Conservation (phyloP, 2,113 vertebrate genomes). For the Archocentrus centrarchus region DNA sequence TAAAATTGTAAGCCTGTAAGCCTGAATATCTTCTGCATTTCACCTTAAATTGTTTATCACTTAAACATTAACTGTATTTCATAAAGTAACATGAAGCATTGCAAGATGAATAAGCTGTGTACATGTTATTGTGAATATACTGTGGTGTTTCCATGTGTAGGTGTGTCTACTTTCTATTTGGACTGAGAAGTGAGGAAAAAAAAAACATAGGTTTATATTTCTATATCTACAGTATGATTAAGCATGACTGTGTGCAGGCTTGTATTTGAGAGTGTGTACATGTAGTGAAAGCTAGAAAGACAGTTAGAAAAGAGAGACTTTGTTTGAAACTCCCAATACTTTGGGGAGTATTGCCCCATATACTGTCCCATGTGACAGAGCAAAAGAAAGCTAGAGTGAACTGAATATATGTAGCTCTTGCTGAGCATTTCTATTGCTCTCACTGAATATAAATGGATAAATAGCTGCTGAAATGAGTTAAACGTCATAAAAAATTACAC, state of each 20-base stretch:
- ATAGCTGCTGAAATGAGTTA: slow-evolving; percentile 50
- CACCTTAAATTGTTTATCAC: neutral
- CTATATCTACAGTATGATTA: slow-evolving; percentile 39
- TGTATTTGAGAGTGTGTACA: slow-evolving; percentile 32
- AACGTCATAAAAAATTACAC: slow-evolving; percentile 20
- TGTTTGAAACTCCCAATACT: slow-evolving; percentile 75
- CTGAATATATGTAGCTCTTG: slow-evolving; percentile 41
- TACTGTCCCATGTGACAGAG: slow-evolving; percentile 75
- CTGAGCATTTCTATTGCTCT: slow-evolving; percentile 53
- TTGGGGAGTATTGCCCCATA: slow-evolving; percentile 73
- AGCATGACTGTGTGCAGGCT: neutral
- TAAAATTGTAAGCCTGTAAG: neutral
- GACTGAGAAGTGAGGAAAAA: slow-evolving; percentile 14
- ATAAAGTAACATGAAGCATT: neutral
- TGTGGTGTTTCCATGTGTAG: neutral
- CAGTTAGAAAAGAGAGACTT: slow-evolving; percentile 62
- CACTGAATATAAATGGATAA: slow-evolving; percentile 69
- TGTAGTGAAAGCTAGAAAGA: slow-evolving; percentile 55
- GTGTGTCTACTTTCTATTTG: slow-evolving; percentile 28
- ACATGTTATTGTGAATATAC: neutral
- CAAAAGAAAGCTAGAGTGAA: slow-evolving; percentile 57
- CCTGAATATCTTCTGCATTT: neutral
- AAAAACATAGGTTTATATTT: slow-evolving; percentile 35
- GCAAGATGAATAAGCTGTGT: neutral
- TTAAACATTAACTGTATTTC: neutral